Evolutionary conservation across 2,797 vertebrate genomes (phyloP).

Genomic region (Sebastes taczanowskii): DNA sequence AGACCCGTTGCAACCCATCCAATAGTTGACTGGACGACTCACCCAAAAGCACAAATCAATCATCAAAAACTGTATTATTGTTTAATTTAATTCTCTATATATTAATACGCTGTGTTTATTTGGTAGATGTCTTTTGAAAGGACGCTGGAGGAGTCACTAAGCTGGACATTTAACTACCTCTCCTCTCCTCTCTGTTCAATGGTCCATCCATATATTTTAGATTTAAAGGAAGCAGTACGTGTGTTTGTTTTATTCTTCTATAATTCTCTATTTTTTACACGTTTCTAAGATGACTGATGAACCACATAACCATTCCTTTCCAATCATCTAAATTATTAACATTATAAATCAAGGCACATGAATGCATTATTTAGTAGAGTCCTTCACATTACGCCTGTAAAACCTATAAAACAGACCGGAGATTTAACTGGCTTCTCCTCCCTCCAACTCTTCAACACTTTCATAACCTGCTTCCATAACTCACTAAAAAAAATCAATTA

Average conservation of each 20-base stretch:
- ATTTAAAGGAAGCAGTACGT: neutral
- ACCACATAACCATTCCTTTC: slow-evolving; percentile 2
- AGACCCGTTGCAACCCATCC: neutral
- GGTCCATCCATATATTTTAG: neutral
- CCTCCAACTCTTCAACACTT: neutral
- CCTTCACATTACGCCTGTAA: slow-evolving; percentile 16
- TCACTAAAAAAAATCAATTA: slow-evolving; percentile 13
- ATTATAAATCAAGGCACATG: slow-evolving; percentile 40
- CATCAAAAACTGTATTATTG: neutral
- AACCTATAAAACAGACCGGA: slow-evolving; percentile 2
- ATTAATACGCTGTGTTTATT: neutral
- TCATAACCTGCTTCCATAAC: slow-evolving; percentile 26
- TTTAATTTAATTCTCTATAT: neutral
- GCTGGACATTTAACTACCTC: neutral
- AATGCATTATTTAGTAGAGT: slow-evolving; percentile 58
- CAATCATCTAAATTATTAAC: slow-evolving; percentile 65
- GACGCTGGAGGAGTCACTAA: neutral
- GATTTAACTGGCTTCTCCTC: neutral
- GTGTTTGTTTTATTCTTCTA: neutral
- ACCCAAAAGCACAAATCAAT: neutral
- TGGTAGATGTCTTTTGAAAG: neutral
- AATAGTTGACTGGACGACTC: neutral
- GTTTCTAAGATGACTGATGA: slow-evolving; percentile 10
- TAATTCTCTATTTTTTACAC: slow-evolving; percentile 6
- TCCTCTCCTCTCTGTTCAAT: neutral